A percentile compares a stretch with the other conserved stretches of the same genome.
These are phyloP conservation scores for Noctuana brunneofusca DNA, from an alignment of 2,888 invertebrate genomes.

Conservation along the genomic window DNA sequence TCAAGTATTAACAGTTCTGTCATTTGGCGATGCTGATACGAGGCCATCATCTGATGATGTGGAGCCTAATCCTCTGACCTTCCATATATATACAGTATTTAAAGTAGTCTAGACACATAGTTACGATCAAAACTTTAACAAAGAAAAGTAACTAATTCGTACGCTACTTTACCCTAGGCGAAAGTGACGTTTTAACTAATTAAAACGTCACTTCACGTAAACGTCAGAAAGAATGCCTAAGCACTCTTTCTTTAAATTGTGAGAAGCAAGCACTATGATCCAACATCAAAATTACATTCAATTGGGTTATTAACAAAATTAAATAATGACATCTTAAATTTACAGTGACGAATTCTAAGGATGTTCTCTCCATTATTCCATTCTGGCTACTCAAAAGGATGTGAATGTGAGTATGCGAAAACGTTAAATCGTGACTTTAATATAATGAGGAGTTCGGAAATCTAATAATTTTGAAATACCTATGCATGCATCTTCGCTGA, in stretches of 20 bases:
- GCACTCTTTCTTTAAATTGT: background rate
- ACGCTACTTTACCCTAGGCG: too few relatives aligned
- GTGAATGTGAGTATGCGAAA: conserved; percentile 1
- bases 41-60: too few relatives aligned
- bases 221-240: too few relatives aligned
- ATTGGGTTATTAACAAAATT: background rate
- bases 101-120: too few relatives aligned
- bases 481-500: conserved; percentile 31
- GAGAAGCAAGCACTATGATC: background rate
- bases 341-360: background rate
- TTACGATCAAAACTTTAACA: too few relatives aligned
- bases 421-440: conserved; percentile 33
- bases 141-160: too few relatives aligned
- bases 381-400: conserved; percentile 2
- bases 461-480: conserved; percentile 32
- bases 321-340: background rate
- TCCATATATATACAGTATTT: too few relatives aligned
- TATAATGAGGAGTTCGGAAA: conserved; percentile 27
- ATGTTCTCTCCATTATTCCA: conserved; percentile 1
- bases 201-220: too few relatives aligned
- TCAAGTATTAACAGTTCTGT: too few relatives aligned
- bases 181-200: too few relatives aligned
- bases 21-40: too few relatives aligned
- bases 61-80: too few relatives aligned
- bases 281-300: background rate